Evolutionary conservation across 2,113 vertebrate species (phyloP).

Genomic region (Rhabdornis inornatus): DNA sequence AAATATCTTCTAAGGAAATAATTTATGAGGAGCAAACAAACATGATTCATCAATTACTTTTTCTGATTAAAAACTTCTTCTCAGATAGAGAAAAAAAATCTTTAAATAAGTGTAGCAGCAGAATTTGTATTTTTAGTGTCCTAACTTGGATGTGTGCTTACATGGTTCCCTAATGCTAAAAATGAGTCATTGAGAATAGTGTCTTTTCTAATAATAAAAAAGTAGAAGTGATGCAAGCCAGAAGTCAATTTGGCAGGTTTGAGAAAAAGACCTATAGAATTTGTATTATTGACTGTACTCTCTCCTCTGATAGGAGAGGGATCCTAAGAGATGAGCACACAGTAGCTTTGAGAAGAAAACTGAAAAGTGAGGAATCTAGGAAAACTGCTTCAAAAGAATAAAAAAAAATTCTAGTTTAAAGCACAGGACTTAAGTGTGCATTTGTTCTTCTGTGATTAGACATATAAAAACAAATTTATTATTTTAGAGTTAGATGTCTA

Average conservation of each 20-base stretch:
- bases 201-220: not conserved
- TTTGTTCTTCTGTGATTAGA: not conserved
- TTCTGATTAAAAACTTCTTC: not conserved
- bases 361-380: not conserved
- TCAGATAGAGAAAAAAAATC: not conserved
- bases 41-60: not conserved
- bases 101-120: not conserved
- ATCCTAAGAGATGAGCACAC: not conserved
- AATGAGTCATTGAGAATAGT: not conserved
- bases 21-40: not conserved
- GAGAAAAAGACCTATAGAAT: not conserved
- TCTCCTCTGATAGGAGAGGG: not conserved
- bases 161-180: not conserved
- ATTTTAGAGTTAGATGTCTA: not conserved
- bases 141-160: not conserved
- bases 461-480: not conserved
- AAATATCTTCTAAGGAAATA: not conserved
- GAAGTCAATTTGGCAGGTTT: not conserved
- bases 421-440: not conserved
- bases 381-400: not conserved
- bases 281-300: not conserved
- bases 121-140: not conserved
- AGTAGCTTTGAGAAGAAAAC: not conserved
- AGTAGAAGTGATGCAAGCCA: not conserved
- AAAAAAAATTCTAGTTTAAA: not conserved